phyloP scores from a whole-genome alignment of 2,888 invertebrate species.

The Rhagonycha lutea region DNA sequence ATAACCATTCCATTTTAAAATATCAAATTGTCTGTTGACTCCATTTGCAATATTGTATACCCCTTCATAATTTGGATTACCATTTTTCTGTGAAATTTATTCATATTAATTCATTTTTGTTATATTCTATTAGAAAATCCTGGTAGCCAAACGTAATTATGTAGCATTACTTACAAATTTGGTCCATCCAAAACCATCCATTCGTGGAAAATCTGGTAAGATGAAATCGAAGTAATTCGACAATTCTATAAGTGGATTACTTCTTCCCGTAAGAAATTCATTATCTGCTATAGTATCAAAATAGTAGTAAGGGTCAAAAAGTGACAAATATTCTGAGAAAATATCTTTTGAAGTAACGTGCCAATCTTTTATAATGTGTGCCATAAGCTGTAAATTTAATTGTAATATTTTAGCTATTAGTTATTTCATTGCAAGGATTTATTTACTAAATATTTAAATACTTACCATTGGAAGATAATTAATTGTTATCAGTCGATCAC shows the following conservation, averaged over 20 bases:
- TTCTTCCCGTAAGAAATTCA: constrained; percentile 79
- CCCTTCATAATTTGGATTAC: constrained; percentile 73
- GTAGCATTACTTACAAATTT: constrained; percentile 60
- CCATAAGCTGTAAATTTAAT: background rate
- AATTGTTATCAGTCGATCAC: constrained; percentile 72
- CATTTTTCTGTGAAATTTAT: constrained; percentile 70
- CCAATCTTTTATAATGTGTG: background rate
- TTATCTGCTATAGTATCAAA: constrained; percentile 69
- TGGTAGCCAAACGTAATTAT: background rate
- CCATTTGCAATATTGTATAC: constrained; percentile 78
- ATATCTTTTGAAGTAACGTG: constrained; percentile 62
- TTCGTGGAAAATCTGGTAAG: constrained; percentile 55
- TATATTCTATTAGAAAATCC: too few species aligned
- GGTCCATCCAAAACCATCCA: constrained; percentile 86
- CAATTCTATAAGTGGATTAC: constrained; percentile 71
- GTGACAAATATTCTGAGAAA: constrained; percentile 46
- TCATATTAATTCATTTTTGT: background rate
- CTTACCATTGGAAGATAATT: constrained; percentile 81
- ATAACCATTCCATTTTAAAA: constrained; percentile 73
- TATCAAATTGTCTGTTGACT: constrained; percentile 67
- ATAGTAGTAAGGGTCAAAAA: constrained; percentile 61
- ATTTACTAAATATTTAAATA: constrained; percentile 13
- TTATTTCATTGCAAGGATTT: too few species aligned
- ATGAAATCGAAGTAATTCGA: constrained; percentile 64
- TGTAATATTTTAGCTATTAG: too few species aligned